Evolutionary conservation across 2,797 vertebrate genomes (phyloP).

Genomic region (Mareca penelope): DNA sequence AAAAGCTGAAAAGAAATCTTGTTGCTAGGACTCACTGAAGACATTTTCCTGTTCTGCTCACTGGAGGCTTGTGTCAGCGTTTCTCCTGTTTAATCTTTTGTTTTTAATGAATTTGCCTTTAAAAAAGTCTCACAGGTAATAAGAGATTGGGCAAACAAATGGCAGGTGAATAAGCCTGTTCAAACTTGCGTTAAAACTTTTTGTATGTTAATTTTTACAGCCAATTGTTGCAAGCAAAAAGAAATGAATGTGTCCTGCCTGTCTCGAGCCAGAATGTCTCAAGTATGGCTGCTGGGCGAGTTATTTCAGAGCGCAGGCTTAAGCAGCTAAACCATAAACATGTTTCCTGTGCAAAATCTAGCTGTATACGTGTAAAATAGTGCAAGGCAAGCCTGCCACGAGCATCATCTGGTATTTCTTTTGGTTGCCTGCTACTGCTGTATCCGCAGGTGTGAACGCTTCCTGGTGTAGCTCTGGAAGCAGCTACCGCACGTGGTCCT

Average conservation of each 20-base stretch:
- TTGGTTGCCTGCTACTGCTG: background rate
- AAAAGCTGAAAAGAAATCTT: background rate
- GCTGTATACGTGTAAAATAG: background rate
- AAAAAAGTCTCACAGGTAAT: background rate
- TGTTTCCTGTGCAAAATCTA: background rate
- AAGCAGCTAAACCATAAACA: background rate
- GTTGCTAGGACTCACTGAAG: background rate
- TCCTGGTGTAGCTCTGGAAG: background rate
- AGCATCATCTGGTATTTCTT: background rate
- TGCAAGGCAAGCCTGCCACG: background rate
- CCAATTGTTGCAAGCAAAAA: background rate
- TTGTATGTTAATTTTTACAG: background rate
- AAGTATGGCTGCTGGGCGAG: background rate
- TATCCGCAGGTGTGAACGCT: background rate
- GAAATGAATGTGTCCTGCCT: background rate
- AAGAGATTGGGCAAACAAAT: background rate
- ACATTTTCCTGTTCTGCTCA: background rate
- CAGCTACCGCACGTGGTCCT: background rate
- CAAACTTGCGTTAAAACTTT: background rate
- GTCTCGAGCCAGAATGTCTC: background rate
- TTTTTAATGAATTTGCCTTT: background rate
- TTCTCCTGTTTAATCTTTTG: background rate
- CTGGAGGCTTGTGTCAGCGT: background rate
- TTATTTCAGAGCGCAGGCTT: background rate
- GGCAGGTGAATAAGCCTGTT: background rate